These are phyloP conservation scores for Microcebus griseorufus DNA, from an alignment of 2,113 vertebrate genomes.

Conservation along the genomic window DNA sequence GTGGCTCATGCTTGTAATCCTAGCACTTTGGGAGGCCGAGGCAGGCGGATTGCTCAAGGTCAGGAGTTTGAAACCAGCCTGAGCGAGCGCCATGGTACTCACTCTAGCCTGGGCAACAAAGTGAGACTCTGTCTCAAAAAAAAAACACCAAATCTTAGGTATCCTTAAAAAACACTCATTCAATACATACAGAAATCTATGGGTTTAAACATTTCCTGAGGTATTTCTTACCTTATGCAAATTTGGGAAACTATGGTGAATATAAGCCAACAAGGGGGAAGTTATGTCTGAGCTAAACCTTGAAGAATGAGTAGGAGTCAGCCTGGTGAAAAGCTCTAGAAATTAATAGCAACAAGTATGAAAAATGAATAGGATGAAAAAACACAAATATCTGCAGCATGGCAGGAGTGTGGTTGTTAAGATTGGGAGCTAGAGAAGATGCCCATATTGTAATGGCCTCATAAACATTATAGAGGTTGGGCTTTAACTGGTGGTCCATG, in stretches of 20 bases:
- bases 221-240: not conserved
- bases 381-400: not conserved
- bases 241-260: not conserved
- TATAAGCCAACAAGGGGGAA: not conserved
- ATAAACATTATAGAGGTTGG: not conserved
- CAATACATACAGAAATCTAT: not conserved
- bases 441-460: not conserved
- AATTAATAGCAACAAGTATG: not conserved
- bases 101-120: no score
- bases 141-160: not conserved
- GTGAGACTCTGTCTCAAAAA: no score
- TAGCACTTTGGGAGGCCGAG: no score
- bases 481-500: not conserved
- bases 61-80: no score
- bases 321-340: not conserved
- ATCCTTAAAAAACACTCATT: not conserved
- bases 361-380: not conserved
- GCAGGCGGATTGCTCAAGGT: no score
- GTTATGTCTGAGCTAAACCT: not conserved
- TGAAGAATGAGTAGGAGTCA: not conserved
- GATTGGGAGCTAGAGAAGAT: not conserved
- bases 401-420: not conserved
- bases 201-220: not conserved
- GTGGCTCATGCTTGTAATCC: no score
- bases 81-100: no score